phyloP scores from a whole-genome alignment of 2,888 invertebrate species.

The Homarus gammarus region DNA sequence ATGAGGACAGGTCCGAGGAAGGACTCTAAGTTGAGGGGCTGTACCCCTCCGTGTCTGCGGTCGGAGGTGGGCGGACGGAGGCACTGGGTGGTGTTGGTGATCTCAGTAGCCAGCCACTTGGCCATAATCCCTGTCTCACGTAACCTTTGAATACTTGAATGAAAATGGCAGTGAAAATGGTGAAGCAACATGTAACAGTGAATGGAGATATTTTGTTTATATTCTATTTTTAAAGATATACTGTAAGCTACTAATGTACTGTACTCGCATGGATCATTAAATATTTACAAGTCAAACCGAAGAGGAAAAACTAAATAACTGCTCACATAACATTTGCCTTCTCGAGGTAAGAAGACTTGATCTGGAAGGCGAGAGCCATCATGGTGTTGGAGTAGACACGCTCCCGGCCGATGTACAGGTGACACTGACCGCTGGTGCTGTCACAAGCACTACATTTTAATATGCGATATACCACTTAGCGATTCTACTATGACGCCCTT shows the following conservation, averaged over 20 bases:
- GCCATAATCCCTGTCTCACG: neutral
- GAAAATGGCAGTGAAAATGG: neutral
- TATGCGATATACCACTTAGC: too few species aligned
- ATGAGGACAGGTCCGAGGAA: conserved; percentile 14
- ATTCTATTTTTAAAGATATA: too few species aligned
- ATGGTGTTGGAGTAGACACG: conserved; percentile 36
- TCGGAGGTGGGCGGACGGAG: conserved; percentile 44
- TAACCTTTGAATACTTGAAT: neutral
- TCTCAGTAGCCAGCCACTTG: conserved; percentile 42
- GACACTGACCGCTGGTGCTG: conserved; percentile 48
- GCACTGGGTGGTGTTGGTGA: conserved; percentile 48
- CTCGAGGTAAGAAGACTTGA: conserved; percentile 29
- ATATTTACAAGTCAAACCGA: too few species aligned
- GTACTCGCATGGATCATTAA: too few species aligned
- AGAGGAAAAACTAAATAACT: too few species aligned
- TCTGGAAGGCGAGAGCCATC: conserved; percentile 46
- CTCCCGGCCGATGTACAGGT: conserved; percentile 48
- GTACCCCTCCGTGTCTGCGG: conserved; percentile 23
- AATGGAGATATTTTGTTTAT: too few species aligned
- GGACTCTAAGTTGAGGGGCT: conserved; percentile 16
- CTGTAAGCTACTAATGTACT: too few species aligned
- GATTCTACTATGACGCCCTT: too few species aligned
- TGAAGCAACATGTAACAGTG: too few species aligned
- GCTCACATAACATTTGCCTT: conserved; percentile 38
- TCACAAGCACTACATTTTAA: too few species aligned